Evolutionary conservation across 2,888 invertebrate species (phyloP).

Genomic region (Dinocampus coccinellae): DNA sequence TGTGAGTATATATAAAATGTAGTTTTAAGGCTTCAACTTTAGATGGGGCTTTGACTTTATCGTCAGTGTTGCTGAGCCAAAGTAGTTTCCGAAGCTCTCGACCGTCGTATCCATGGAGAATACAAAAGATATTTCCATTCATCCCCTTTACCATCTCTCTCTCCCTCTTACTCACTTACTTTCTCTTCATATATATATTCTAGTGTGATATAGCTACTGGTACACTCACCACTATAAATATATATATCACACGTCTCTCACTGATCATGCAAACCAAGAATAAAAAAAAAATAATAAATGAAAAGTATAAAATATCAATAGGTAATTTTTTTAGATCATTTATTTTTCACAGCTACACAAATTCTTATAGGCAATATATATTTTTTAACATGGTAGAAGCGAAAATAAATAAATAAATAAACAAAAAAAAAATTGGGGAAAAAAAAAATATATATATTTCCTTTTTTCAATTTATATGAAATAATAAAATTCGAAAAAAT

Average conservation of each 20-base stretch:
- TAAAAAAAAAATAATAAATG: too few species aligned
- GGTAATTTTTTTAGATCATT: neutral
- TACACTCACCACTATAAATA: too few species aligned
- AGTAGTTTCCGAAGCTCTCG: slow-evolving; percentile 15
- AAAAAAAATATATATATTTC: too few species aligned
- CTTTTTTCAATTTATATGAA: too few species aligned
- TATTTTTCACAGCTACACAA: neutral
- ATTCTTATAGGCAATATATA: neutral
- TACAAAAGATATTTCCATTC: slow-evolving; percentile 17
- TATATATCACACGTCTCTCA: too few species aligned
- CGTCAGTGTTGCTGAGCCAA: slow-evolving; percentile 9
- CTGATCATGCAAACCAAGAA: too few species aligned
- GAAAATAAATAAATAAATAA: neutral
- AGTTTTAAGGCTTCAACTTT: slow-evolving; percentile 42
- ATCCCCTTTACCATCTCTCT: neutral
- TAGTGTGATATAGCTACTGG: too few species aligned
- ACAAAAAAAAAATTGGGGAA: neutral
- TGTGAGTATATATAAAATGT: slow-evolving; percentile 35
- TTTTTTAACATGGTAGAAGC: neutral
- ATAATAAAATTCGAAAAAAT: neutral
- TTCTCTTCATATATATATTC: neutral
- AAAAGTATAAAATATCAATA: too few species aligned
- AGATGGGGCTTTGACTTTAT: slow-evolving; percentile 19
- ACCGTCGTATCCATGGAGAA: slow-evolving; percentile 10
- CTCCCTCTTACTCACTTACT: neutral